These are phyloP conservation scores for Heteromurus nitidus DNA, from an alignment of 2,888 invertebrate genomes.

Conservation along the genomic window DNA sequence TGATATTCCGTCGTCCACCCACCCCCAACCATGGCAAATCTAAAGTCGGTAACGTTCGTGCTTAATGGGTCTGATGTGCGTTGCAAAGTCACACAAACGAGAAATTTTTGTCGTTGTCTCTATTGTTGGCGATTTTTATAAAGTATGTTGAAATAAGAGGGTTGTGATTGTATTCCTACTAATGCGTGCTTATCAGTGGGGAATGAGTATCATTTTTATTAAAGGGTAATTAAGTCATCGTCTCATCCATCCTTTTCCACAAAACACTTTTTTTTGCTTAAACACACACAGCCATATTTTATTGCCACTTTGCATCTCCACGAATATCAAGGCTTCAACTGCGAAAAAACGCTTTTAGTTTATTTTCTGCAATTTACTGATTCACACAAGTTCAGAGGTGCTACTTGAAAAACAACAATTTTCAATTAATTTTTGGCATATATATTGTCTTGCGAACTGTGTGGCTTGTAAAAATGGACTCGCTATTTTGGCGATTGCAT, in stretches of 20 bases:
- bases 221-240: conserved; percentile 62
- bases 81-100: conserved; percentile 51
- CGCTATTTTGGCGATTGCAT: conserved; percentile 56
- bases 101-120: conserved; percentile 58
- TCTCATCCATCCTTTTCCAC: conserved; percentile 54
- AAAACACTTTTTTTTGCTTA: conserved; percentile 34
- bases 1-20: too few species aligned
- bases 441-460: neutral
- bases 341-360: conserved; percentile 43
- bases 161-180: conserved; percentile 54
- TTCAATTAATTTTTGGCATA: neutral
- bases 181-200: conserved; percentile 60
- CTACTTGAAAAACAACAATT: neutral
- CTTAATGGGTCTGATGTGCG: conserved; percentile 49
- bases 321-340: neutral
- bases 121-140: conserved; percentile 62
- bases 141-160: conserved; percentile 45
- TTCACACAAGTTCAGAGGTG: neutral
- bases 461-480: conserved; percentile 49
- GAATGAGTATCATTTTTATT: conserved; percentile 55
- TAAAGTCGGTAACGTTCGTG: conserved; percentile 59
- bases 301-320: conserved; percentile 1
- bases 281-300: too few species aligned
- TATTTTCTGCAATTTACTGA: conserved; percentile 55
- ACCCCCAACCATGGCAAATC: too few species aligned